Conservation (phyloP, 2,113 vertebrate species). For the Heterotis niloticus region DNA sequence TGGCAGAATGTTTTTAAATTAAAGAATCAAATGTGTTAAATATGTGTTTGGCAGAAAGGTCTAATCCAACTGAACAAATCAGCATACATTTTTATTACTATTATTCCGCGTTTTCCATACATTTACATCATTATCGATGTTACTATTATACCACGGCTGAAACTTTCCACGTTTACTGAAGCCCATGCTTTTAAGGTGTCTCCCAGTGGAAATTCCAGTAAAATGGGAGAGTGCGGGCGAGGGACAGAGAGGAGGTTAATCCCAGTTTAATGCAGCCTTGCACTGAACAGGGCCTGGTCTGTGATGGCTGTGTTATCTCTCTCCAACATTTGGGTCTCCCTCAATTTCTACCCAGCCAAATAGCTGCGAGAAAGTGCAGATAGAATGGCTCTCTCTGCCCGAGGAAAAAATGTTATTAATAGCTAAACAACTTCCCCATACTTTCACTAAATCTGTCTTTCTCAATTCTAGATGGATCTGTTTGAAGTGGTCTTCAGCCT, state of each 20-base stretch:
- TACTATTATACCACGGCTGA: slow-evolving; percentile 10
- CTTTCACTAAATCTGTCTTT: slow-evolving; percentile 93
- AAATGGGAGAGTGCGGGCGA: slow-evolving; percentile 74
- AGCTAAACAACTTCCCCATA: slow-evolving; percentile 99
- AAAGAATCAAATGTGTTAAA: too few relatives aligned
- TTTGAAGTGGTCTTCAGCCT: slow-evolving; percentile 92
- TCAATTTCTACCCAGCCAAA: slow-evolving; percentile 96
- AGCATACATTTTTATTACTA: too few relatives aligned
- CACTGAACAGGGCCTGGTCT: slow-evolving; percentile 84
- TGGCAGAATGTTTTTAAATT: too few relatives aligned
- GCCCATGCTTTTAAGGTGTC: slow-evolving; percentile 62
- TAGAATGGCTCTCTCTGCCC: slow-evolving; percentile 88
- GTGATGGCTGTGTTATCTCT: slow-evolving; percentile 95
- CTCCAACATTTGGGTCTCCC: slow-evolving; percentile 96
- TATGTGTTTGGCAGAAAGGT: too few relatives aligned
- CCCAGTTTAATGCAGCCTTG: slow-evolving; percentile 93
- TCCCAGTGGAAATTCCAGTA: slow-evolving; percentile 79
- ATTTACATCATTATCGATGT: slow-evolving; percentile 13
- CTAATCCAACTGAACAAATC: too few relatives aligned
- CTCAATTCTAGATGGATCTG: slow-evolving; percentile 89
- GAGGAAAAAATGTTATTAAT: slow-evolving; percentile 99
- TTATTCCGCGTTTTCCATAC: background rate
- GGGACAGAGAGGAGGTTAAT: slow-evolving; percentile 88
- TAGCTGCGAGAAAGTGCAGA: slow-evolving; percentile 90
- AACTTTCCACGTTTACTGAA: slow-evolving; percentile 47